These are phyloP conservation scores for Antechinus stuartii DNA, from an alignment of 2,113 vertebrate genomes.

Conservation along the genomic window DNA sequence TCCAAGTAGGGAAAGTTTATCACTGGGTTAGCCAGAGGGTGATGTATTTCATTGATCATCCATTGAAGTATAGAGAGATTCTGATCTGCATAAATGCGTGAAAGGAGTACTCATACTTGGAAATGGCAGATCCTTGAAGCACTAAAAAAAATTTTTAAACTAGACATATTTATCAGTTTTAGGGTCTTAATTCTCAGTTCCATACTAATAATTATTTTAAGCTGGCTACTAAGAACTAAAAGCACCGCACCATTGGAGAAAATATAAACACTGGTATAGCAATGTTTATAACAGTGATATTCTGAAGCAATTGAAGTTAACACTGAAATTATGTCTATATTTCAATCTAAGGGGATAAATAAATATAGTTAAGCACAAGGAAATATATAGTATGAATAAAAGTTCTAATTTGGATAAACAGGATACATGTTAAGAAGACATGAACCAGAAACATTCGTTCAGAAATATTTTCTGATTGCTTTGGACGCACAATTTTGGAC, in stretches of 20 bases:
- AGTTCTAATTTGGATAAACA: slow-evolving; percentile 16
- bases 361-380: neutral
- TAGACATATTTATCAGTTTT: neutral
- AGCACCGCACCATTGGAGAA: neutral
- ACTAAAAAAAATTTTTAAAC: neutral
- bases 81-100: neutral
- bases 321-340: neutral
- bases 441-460: neutral
- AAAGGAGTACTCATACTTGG: neutral
- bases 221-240: neutral
- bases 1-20: neutral
- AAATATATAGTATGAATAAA: neutral
- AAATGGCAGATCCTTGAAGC: neutral
- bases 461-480: neutral
- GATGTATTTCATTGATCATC: neutral
- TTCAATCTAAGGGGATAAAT: neutral
- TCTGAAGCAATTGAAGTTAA: neutral
- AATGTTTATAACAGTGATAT: neutral
- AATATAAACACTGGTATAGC: neutral
- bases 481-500: neutral
- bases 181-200: neutral
- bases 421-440: neutral
- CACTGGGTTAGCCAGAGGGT: neutral
- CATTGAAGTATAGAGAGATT: neutral
- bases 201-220: neutral